Evolutionary conservation across 2,113 vertebrate genomes (phyloP), one percentile per base, ranked within the genome.

Genomic region (Hyla sarda): DNA sequence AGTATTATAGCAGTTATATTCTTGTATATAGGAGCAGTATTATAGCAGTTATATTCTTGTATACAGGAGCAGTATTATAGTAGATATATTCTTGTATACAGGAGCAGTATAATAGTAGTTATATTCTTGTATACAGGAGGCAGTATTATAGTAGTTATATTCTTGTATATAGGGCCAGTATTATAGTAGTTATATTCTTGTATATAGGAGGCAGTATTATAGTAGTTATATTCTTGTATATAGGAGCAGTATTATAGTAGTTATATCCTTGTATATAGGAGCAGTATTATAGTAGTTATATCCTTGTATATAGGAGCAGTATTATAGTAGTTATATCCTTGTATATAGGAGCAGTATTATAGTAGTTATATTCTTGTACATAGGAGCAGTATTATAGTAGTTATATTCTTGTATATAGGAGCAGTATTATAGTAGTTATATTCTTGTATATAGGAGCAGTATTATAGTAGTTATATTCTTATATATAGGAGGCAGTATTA

Each of bases 1-100:
- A 58, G 54, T 58, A 58, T 58, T 58, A n/a, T n/a, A 58, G 54
- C n/a, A 58, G 54, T 58, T 58, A 58, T 58, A 58, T n/a, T n/a
- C 54, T n/a, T 58, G 54, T 58, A 58, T 10, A 58, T 58, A 58
- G 54, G 54, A 9, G 54, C 54, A 58, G 21, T 58, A 58, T 58
- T 58, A n/a, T 58, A 58, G 54, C 17, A 52, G 50, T 52, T 52
- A 52, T 52, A 52, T 52, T 52, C 50, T 19, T 52, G 50, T 52
- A 52, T 10, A 52, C 17, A 52, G 50, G 50, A 10, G 50, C 50
- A 52, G 14, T 52, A 52, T 52, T 52, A 52, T 52, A 52, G 54
- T n/a, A 58, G 54, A n/a, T n/a, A 23, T 58, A 58, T 58, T 58
- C 23, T 9, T 58, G 54, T 58, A 58, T 9, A 58, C n/a, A 58